Percentiles rank a stretch among this genome's conserved stretches.
Evolutionary conservation across 1,140 invertebrate species (phyloP).

Genomic region (Brachionus asplanchnoidis): DNA sequence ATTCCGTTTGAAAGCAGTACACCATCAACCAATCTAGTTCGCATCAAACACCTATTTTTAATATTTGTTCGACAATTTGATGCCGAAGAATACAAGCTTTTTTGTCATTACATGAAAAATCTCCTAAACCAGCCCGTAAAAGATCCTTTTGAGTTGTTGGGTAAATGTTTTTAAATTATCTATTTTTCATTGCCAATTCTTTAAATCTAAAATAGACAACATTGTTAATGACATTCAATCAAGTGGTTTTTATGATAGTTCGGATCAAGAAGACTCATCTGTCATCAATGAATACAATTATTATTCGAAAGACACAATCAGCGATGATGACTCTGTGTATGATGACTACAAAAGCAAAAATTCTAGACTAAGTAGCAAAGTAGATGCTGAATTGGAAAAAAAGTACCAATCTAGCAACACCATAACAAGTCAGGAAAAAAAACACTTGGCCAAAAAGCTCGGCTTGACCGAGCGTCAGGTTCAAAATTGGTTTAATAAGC

Average conservation of each 20-base stretch:
- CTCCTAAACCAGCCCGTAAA: neutral
- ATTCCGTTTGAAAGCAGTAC: neutral
- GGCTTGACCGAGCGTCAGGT: slow-evolving; percentile 8
- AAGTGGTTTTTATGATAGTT: neutral
- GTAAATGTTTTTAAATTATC: neutral
- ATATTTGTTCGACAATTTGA: neutral
- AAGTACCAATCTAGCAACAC: neutral
- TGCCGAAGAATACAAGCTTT: neutral
- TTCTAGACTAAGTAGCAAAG: neutral
- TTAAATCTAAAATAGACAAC: neutral
- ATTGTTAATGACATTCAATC: neutral
- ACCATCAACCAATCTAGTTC: neutral
- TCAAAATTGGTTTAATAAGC: slow-evolving; percentile 39
- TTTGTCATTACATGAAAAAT: neutral
- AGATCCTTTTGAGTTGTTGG: neutral
- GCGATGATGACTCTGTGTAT: neutral
- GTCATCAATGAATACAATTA: neutral
- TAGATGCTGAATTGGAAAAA: slow-evolving; percentile 22
- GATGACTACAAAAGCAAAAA: neutral
- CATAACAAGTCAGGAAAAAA: neutral
- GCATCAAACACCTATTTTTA: neutral
- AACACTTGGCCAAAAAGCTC: slow-evolving; percentile 9
- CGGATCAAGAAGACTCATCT: neutral
- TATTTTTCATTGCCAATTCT: too few species aligned
- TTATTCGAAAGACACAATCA: neutral